Base-by-base conservation (phyloP, 2,113 vertebrate species). In the Ceyx melanurus region DNA sequence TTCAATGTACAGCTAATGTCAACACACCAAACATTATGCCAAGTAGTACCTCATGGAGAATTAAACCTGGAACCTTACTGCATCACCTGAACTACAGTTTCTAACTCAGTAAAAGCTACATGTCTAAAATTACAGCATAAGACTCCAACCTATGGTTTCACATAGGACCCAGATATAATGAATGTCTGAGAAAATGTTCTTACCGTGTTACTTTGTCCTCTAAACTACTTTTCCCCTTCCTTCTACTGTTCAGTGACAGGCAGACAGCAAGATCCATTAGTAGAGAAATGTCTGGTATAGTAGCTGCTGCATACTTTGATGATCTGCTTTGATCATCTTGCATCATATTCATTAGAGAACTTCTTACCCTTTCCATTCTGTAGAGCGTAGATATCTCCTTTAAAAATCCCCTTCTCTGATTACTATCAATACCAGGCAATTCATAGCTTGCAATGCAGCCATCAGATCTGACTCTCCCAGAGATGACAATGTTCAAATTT, bases 291-390 rank as follows among this genome's bases (percentile, higher is more conserved):
- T 74, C 20, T 82, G 73, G 48, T 51, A 80, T 70, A 86, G 88
- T 29, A 88, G 73, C 64, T 83, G 51, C 76, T 40, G 60, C n/a
- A 37, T 5, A 51, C 73, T 74, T 88, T 61, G 84, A 86, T 88
- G 61, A 91, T 75, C 57, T 33, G 45, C 76, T 88, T 91, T 84
- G 78, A 92, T 92, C 86, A 75, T 35, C 43, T 53, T 8, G 60
- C 57, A 86, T 82, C 86, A 92, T 43, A 83, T 70, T 96, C 66
- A 35, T 82, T 70, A 92, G 58, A 73, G 60, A 95, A 94, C 33
- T 67, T 77, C 58, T 53, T 53, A 86, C 35, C 45, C 74, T 96
- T 78, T 54, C 58, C 33, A 17, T 83, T 73, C 88, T 77, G 60
- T 45, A 65, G 31, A 82, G 66, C n/a, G 57, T 62, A 29, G 50